Evolutionary conservation across 1,140 invertebrate species (phyloP).

Genomic region (Drosophila malerkotliana): DNA sequence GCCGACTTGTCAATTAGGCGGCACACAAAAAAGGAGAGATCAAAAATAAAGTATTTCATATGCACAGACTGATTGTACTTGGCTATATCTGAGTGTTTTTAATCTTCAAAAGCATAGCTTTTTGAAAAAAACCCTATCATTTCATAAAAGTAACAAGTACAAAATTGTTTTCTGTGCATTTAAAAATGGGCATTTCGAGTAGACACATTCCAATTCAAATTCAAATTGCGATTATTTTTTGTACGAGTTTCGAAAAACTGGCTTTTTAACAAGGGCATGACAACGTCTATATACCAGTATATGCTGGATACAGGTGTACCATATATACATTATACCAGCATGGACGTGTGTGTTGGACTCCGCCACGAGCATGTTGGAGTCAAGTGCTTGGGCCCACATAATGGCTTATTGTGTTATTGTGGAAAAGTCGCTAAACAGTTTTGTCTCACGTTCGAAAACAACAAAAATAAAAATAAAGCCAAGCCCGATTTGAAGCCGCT

Average conservation of each 20-base stretch:
- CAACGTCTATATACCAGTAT: conserved; percentile 24
- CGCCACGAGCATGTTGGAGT: conserved; percentile 35
- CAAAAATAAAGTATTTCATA: too few species aligned
- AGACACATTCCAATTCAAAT: conserved; percentile 20
- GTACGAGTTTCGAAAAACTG: conserved; percentile 58
- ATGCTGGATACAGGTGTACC: not conserved
- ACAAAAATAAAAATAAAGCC: conserved; percentile 30
- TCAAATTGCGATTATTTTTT: conserved; percentile 51
- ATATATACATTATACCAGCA: conserved; percentile 5
- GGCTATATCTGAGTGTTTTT: too few species aligned
- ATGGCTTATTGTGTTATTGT: conserved; percentile 42
- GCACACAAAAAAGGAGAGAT: not conserved
- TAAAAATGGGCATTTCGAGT: conserved; percentile 17
- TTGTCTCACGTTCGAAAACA: conserved; percentile 74
- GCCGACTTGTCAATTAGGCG: conserved; percentile 53
- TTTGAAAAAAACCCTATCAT: not conserved
- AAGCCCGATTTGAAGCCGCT: conserved; percentile 34
- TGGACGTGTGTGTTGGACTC: not conserved
- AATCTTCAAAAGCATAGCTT: too few species aligned
- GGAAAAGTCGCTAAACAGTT: conserved; percentile 74
- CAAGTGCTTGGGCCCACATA: conserved; percentile 50
- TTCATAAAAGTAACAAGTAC: not conserved
- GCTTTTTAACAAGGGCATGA: conserved; percentile 73
- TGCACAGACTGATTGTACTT: not conserved
- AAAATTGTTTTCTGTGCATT: not conserved